phyloP scores from a whole-genome alignment of 2,113 vertebrate genomes.

The Callipepla californica region DNA sequence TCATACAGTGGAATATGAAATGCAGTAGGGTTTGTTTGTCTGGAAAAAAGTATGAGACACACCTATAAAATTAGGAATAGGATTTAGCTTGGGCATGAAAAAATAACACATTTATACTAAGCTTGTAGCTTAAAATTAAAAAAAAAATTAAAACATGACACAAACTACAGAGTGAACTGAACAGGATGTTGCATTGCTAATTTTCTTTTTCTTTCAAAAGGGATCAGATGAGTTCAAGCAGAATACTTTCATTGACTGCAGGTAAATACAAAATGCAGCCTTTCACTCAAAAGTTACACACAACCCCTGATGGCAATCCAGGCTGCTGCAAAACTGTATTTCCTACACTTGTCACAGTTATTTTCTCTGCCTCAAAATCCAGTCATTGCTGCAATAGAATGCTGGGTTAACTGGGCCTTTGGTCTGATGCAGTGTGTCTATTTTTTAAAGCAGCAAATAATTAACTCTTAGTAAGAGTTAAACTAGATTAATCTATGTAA shows the following conservation, averaged over 20 bases:
- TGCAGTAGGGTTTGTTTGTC: not conserved
- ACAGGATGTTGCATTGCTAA: not conserved
- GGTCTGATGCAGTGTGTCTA: not conserved
- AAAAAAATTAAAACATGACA: not conserved
- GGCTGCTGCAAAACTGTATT: not conserved
- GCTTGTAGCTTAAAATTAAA: not conserved
- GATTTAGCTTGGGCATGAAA: not conserved
- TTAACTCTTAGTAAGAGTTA: not conserved
- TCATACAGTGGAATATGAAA: not conserved
- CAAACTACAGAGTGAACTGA: not conserved
- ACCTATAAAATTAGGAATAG: accelerated
- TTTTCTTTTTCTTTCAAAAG: not conserved
- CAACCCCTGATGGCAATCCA: not conserved
- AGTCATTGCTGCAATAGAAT: not conserved
- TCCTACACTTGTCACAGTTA: not conserved
- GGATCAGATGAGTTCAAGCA: not conserved
- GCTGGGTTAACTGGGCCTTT: not conserved
- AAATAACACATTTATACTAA: not conserved
- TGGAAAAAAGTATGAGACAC: not conserved
- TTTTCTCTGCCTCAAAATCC: not conserved
- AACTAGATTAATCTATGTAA: not conserved
- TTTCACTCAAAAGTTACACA: not conserved
- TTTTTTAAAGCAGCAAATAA: not conserved
- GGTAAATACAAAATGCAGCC: not conserved
- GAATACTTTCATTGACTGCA: not conserved